Percentiles rank a stretch among this genome's conserved stretches.
Evolutionary conservation across 1,140 invertebrate genomes (phyloP).

Genomic region (Neuroterus valhalla): DNA sequence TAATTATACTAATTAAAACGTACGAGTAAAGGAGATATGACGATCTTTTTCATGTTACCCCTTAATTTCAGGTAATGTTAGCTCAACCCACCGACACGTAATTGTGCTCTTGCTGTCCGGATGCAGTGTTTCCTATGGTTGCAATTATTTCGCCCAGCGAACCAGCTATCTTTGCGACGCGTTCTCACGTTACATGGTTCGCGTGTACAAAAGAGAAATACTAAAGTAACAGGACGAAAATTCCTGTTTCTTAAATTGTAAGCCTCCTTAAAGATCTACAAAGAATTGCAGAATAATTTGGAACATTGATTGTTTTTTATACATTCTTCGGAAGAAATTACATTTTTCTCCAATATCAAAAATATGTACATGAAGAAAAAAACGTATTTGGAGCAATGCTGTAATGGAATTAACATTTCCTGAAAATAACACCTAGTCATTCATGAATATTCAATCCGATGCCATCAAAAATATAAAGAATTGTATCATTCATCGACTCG

Average conservation of each 20-base stretch:
- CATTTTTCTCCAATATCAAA: not conserved
- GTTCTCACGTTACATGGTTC: constrained; percentile 42
- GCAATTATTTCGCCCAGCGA: constrained; percentile 51
- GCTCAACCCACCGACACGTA: constrained; percentile 35
- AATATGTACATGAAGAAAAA: no score
- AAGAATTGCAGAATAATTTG: not conserved
- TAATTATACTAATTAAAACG: constrained; percentile 7
- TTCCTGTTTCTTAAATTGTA: constrained; percentile 12
- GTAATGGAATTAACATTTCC: no score
- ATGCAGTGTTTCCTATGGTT: constrained; percentile 52
- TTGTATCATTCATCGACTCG: no score
- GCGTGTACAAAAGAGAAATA: constrained; percentile 24
- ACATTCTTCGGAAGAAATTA: not conserved
- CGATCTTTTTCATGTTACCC: not conserved
- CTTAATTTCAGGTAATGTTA: constrained; percentile 28
- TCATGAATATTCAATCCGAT: no score
- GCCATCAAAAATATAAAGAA: no score
- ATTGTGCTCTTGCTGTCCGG: constrained; percentile 49
- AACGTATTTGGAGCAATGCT: no score
- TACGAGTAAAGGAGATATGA: not conserved
- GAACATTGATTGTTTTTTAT: not conserved
- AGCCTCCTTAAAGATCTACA: not conserved
- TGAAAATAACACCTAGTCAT: no score
- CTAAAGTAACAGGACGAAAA: constrained; percentile 21
- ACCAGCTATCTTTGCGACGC: constrained; percentile 37